Evolutionary conservation across 2,113 vertebrate genomes (phyloP), one percentile per base, ranked within the genome.

Genomic region (Lasiurus borealis): DNA sequence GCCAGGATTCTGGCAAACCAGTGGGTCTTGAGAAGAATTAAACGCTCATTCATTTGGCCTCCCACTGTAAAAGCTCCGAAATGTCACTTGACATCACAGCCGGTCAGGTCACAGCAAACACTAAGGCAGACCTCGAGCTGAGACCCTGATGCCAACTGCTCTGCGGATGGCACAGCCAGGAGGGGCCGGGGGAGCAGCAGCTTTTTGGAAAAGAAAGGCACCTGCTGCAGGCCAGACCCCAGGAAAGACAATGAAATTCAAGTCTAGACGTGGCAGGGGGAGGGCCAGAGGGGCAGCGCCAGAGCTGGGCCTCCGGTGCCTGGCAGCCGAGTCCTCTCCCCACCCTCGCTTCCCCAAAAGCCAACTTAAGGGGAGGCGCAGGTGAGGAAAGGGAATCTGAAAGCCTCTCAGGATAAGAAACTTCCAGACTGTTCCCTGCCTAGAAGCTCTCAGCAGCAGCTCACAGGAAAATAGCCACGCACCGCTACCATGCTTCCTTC

Each of bases 201-300:
- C 44, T 59, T 87, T 87, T 71, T 19, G 68, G 78, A 54, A 73
- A 96, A 85, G 85, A 90, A 94, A 94, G 77, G 85, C 31, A 71
- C 52, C 71, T 81, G 52, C 87, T 64, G 31, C 2, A 14, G 46
- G 86, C 62, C 82, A 50, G 69, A 84, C 7, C n/a, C 87, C 19
- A 27, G 57, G 48, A 75, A 71, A 71, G 23, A 82, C 40, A 88
- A 52, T 8, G 10, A 44, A 34, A 62, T 89, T 83, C 76, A 84
- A 87, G 86, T 87, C 88, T 91, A 48, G n/a, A n/a, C n/a, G n/a
- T n/a, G n/a, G n/a, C n/a, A n/a, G 64, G 21, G 78, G 31, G 75
- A 16, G 4, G 5, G 75, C 59, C 48, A 66, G 64, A 81, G 59
- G 71, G 59, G 15, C 59, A 66, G 25, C 5, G 80, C 64, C 71